These are phyloP conservation scores for Myodes glareolus DNA, from an alignment of 2,113 vertebrate species.

Conservation along the genomic window DNA sequence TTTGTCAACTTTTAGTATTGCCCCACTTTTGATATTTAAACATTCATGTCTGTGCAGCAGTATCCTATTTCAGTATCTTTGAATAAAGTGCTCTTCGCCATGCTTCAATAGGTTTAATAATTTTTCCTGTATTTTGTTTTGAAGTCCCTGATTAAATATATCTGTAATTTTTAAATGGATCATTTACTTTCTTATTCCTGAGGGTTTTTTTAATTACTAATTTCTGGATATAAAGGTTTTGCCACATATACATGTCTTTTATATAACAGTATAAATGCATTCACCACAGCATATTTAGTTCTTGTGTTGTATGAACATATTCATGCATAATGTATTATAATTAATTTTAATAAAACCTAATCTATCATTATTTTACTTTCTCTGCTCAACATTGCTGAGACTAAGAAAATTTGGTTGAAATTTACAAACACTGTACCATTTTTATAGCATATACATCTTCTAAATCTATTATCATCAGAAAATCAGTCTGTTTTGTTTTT, in stretches of 20 bases:
- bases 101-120: not conserved
- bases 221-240: conserved; percentile 1
- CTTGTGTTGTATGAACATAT: not conserved
- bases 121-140: not conserved
- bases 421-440: not conserved
- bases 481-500: not conserved
- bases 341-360: not conserved
- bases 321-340: not conserved
- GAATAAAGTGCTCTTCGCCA: not conserved
- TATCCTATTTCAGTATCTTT: not conserved
- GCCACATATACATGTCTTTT: not conserved
- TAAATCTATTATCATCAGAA: not conserved
- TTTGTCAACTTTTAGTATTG: not conserved
- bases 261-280: not conserved
- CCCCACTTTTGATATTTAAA: not conserved
- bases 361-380: not conserved
- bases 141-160: not conserved
- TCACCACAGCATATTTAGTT: not conserved
- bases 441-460: not conserved
- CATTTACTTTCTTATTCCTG: not conserved
- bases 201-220: not conserved
- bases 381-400: not conserved
- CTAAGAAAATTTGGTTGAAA: not conserved
- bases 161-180: not conserved
- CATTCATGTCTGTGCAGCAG: not conserved